Base-by-base conservation (phyloP, 2,888 invertebrate genomes). In the Xylota sylvarum region DNA sequence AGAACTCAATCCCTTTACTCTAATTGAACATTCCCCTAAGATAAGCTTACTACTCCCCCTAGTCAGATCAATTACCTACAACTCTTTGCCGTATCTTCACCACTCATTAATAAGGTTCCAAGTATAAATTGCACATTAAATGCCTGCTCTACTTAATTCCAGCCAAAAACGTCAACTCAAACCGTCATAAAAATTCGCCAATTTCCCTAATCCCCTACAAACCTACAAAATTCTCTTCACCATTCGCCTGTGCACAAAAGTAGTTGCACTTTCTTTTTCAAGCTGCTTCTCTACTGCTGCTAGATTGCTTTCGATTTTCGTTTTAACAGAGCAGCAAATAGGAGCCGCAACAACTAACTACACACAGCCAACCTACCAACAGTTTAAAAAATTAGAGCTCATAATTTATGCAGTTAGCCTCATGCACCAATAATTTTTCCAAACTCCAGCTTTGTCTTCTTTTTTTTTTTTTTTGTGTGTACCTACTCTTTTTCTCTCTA, bases 351-450 rank as follows among this genome's bases (percentile, higher is more conserved):
- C 77, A 12, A 50, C 69, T 32, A 67, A 35, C 69, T 30, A 58
- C 70, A 14, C 1, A 56, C 37, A 30, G 76, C 17, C 37, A 17
- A 40, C 7, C 48, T 30, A 74, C 37, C 52, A 32, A 43, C 17
- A 65, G 48, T 48, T 65, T 48, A 52, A 70, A 77, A 86, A 86
- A 86, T 77, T 86, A 78, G 81, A 77, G 77, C 86, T 78, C 82
- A 86, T 86, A 86, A 86, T 86, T 82, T 86, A 86, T 86, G 77
- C 86, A 73, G 77, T 73, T 69, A 62, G 82, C 64, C 80, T 83
- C 83, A 88, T 88, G 88, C 88, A 88, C 88, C 85, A 88, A 88
- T 88, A 88, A 88, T 84, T 88, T 88, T 85, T 74, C 76, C 64
- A 77, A 88, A 86, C 72, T 67, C 65, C 64, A 35, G 12, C 55